Percentiles rank a stretch among this genome's conserved stretches.
Conservation (phyloP, 1,140 invertebrate genomes). For the Steinernema khuongi region DNA sequence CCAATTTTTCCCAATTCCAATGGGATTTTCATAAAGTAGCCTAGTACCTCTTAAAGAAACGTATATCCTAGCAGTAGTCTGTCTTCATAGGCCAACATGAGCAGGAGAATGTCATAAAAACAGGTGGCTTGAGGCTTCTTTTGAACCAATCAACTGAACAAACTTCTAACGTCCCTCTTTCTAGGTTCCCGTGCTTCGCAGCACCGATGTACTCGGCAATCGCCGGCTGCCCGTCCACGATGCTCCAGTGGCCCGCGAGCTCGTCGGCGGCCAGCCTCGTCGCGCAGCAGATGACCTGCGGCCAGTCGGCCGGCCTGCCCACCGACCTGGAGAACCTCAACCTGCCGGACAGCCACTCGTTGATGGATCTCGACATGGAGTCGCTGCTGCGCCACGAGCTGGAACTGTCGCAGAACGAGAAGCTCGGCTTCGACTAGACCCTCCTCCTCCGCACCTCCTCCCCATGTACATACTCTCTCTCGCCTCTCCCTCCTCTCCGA, state of each 20-base stretch:
- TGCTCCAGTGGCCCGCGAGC: background rate
- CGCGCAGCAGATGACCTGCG: constrained; percentile 17
- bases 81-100: no score
- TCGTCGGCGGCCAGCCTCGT: constrained; percentile 3
- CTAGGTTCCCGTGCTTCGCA: constrained; percentile 5
- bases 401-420: background rate
- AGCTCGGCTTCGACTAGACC: constrained; percentile 7
- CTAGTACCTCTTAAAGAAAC: no score
- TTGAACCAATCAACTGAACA: background rate
- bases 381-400: constrained; percentile 40
- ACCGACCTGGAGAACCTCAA: constrained; percentile 42
- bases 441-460: background rate
- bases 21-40: no score
- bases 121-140: background rate
- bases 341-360: constrained; percentile 37
- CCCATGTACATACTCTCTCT: background rate
- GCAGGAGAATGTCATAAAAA: no score
- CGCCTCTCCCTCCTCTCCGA: background rate
- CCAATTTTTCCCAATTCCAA: no score
- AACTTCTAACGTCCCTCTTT: background rate
- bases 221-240: background rate
- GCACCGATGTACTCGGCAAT: background rate
- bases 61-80: no score
- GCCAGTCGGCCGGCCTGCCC: constrained; percentile 31
- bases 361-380: constrained; percentile 47